Conservation (phyloP, 1,140 invertebrate genomes). For the Hyposmocoma kahamanoa region DNA sequence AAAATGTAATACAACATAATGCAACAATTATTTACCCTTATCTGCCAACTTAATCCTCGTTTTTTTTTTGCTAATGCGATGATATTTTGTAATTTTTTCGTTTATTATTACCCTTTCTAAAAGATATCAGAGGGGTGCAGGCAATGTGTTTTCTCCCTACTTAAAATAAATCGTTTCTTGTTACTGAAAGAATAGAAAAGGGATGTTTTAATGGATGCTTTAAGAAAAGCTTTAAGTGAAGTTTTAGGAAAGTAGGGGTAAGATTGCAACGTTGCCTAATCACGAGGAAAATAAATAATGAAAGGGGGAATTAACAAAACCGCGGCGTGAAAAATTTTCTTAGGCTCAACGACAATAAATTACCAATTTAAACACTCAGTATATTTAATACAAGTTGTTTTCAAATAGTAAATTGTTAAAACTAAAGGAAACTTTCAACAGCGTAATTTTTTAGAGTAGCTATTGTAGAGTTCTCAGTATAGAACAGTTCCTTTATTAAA, state of each 20-base stretch:
- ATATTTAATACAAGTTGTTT: no score
- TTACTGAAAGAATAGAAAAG: slow-evolving; percentile 33
- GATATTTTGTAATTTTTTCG: slow-evolving; percentile 37
- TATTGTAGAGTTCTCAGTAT: no score
- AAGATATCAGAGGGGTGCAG: slow-evolving; percentile 31
- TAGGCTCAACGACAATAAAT: no score
- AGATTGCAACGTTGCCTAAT: slow-evolving; percentile 43
- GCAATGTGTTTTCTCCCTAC: slow-evolving; percentile 35
- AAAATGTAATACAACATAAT: no score
- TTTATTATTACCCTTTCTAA: slow-evolving; percentile 32
- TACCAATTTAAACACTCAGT: no score
- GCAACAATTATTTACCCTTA: slow-evolving; percentile 23
- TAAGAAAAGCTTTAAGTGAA: slow-evolving; percentile 27
- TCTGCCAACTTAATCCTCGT: slow-evolving; percentile 24
- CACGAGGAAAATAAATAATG: slow-evolving; percentile 20
- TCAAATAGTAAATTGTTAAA: no score
- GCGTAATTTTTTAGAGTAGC: no score
- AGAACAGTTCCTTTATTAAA: no score
- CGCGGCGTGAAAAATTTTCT: no score
- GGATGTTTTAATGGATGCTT: slow-evolving; percentile 15
- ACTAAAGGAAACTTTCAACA: no score
- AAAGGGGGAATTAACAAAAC: no score
- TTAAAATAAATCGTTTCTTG: slow-evolving; percentile 55
- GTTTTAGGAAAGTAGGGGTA: slow-evolving; percentile 32
- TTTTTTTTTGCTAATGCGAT: slow-evolving; percentile 42